A percentile compares a stretch with the other conserved stretches of the same genome.
phyloP scores from a whole-genome alignment of 2,888 invertebrate species.

The Glaucopsyche alexis region DNA sequence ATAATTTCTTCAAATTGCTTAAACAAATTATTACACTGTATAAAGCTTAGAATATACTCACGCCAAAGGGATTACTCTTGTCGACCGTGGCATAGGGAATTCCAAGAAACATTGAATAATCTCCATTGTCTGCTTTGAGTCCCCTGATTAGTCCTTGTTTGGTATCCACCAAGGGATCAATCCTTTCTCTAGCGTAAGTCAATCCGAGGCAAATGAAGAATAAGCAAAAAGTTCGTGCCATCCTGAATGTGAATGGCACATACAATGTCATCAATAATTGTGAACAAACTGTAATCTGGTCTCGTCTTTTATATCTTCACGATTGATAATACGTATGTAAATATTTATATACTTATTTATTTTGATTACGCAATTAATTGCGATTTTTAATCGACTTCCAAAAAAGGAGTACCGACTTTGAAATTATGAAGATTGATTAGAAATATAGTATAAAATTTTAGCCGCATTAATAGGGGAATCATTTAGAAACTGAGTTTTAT shows the following conservation, averaged over 20 bases:
- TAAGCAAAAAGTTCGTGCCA: neutral
- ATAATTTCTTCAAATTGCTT: neutral
- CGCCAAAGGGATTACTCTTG: slow-evolving; percentile 51
- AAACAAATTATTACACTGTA: neutral
- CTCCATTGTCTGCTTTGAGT: slow-evolving; percentile 48
- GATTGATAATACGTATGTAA: neutral
- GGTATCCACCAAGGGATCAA: slow-evolving; percentile 48
- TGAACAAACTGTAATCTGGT: neutral
- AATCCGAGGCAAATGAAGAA: neutral
- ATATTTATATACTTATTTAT: neutral
- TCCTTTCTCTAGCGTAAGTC: slow-evolving; percentile 15
- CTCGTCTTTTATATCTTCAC: neutral
- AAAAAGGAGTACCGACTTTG: no score
- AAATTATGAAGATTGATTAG: no score
- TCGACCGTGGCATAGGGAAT: slow-evolving; percentile 55
- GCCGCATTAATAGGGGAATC: no score
- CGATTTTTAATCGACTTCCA: no score
- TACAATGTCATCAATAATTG: neutral
- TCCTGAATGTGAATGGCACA: neutral
- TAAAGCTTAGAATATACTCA: slow-evolving; percentile 42
- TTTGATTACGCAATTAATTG: no score
- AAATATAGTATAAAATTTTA: no score
- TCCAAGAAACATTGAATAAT: slow-evolving; percentile 56
- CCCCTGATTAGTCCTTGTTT: slow-evolving; percentile 52
- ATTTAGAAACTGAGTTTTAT: no score